Percentiles rank a stretch among this genome's conserved stretches.
These are phyloP conservation scores for Goniozus legneri DNA, from an alignment of 1,140 invertebrate species.

Conservation along the genomic window DNA sequence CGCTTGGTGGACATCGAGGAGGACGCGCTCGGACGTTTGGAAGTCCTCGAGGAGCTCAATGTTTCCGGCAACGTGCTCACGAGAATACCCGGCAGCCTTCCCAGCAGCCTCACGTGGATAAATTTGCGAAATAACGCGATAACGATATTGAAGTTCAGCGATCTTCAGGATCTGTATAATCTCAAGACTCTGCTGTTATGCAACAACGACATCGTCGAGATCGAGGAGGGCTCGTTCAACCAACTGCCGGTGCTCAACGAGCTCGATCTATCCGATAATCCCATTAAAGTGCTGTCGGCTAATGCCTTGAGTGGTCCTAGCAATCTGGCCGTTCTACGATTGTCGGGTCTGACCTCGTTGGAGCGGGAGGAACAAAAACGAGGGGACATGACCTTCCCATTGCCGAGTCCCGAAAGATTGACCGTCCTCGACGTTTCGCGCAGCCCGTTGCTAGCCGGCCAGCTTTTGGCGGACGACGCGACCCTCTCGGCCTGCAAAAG, in stretches of 20 bases:
- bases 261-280: constrained; percentile 76
- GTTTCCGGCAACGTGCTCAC: constrained; percentile 72
- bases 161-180: constrained; percentile 68
- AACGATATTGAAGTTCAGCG: constrained; percentile 59
- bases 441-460: constrained; percentile 67
- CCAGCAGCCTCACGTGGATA: constrained; percentile 60
- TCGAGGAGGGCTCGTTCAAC: constrained; percentile 66
- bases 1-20: constrained; percentile 75
- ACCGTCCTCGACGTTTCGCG: constrained; percentile 69
- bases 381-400: constrained; percentile 65
- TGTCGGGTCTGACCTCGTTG: constrained; percentile 64
- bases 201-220: constrained; percentile 63
- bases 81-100: constrained; percentile 65
- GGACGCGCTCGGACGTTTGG: constrained; percentile 78
- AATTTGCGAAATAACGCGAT: constrained; percentile 68
- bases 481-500: constrained; percentile 67
- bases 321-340: constrained; percentile 62
- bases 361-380: constrained; percentile 53
- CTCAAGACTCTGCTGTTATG: constrained; percentile 69
- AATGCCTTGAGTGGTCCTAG: constrained; percentile 66
- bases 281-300: constrained; percentile 63
- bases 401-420: constrained; percentile 66
- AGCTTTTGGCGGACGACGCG: constrained; percentile 66
- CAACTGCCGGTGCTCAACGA: constrained; percentile 63
- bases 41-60: constrained; percentile 74